phyloP scores from a whole-genome alignment of 2,888 invertebrate genomes.

The Sinelater perroti region DNA sequence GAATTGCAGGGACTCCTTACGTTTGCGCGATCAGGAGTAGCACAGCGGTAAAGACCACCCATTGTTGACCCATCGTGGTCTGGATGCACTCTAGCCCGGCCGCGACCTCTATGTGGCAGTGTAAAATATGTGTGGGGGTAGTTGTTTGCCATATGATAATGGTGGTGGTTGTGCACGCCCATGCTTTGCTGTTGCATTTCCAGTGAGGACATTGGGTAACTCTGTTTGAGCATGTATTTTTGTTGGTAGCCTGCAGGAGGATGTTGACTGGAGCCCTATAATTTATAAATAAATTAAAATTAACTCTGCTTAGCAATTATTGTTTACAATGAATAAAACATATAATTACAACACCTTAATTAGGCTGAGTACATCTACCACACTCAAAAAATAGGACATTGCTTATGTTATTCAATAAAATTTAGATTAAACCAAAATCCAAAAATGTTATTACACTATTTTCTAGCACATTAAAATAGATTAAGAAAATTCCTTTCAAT shows the following conservation, averaged over 20 bases:
- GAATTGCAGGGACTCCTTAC: slow-evolving; percentile 54
- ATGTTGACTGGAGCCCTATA: slow-evolving; percentile 30
- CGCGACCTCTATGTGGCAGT: slow-evolving; percentile 67
- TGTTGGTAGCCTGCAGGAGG: slow-evolving; percentile 6
- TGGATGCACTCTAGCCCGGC: slow-evolving; percentile 69
- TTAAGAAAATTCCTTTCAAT: too few relatives aligned
- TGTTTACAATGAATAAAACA: too few relatives aligned
- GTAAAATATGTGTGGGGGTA: slow-evolving; percentile 68
- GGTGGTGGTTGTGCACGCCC: slow-evolving; percentile 33
- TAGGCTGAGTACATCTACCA: too few relatives aligned
- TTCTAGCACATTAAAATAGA: too few relatives aligned
- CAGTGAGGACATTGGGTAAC: not conserved
- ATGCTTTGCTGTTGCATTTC: slow-evolving; percentile 23
- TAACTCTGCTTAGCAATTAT: too few relatives aligned
- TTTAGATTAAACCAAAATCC: too few relatives aligned
- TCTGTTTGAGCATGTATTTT: slow-evolving; percentile 15
- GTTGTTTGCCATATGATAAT: slow-evolving; percentile 39
- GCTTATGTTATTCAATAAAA: too few relatives aligned
- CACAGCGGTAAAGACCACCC: slow-evolving; percentile 52
- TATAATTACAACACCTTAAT: too few relatives aligned
- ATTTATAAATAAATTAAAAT: slow-evolving; percentile 6
- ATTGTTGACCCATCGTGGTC: slow-evolving; percentile 56
- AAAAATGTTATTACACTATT: too few relatives aligned
- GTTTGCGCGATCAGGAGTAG: slow-evolving; percentile 60
- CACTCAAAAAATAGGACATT: too few relatives aligned